These are phyloP conservation scores for Drosophila lini DNA, from an alignment of 1,140 invertebrate species.

Conservation along the genomic window DNA sequence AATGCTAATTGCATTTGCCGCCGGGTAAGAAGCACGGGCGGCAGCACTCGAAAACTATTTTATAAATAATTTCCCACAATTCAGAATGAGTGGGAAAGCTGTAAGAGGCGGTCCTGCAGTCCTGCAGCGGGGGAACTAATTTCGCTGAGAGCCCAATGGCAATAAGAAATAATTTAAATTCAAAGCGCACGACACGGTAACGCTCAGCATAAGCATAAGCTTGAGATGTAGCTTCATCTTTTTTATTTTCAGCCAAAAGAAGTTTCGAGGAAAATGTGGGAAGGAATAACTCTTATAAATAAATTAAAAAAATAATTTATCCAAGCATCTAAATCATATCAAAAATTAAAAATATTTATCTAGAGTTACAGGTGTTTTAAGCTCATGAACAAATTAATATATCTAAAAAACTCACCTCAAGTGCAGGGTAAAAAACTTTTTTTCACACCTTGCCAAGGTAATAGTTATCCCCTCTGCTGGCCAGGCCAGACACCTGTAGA, in stretches of 20 bases:
- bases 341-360: neutral
- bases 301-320: neutral
- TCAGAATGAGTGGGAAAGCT: slow-evolving; percentile 44
- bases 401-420: neutral
- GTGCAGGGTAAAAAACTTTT: slow-evolving; percentile 1
- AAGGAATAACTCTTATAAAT: neutral
- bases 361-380: neutral
- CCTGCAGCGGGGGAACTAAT: slow-evolving; percentile 49
- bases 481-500: slow-evolving; percentile 40
- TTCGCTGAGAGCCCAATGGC: slow-evolving; percentile 72
- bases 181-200: slow-evolving; percentile 52
- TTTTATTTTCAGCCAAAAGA: neutral
- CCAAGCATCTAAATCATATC: neutral
- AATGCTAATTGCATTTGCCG: slow-evolving; percentile 70
- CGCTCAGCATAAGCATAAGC: slow-evolving; percentile 33
- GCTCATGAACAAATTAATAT: neutral
- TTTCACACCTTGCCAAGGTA: slow-evolving; percentile 10
- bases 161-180: slow-evolving; percentile 75
- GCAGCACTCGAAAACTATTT: slow-evolving; percentile 42
- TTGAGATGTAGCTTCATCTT: neutral
- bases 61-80: slow-evolving; percentile 71
- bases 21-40: slow-evolving; percentile 12
- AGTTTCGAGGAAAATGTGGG: neutral
- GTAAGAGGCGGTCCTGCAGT: slow-evolving; percentile 9
- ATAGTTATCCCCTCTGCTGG: neutral